Percentiles rank a stretch among this genome's conserved stretches.
Evolutionary conservation across 2,888 invertebrate species (phyloP).

Genomic region (Rhagium mordax): DNA sequence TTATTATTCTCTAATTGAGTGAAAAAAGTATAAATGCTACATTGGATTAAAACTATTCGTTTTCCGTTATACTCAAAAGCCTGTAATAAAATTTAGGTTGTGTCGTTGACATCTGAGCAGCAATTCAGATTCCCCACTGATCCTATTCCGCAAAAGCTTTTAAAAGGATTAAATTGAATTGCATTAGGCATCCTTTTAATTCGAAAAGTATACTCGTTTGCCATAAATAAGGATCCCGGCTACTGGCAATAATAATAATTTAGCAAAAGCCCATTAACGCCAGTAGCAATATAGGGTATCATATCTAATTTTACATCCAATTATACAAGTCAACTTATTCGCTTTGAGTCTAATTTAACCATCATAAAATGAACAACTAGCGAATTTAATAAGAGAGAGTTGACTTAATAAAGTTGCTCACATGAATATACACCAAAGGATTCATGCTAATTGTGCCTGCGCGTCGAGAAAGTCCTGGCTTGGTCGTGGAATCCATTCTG

Average conservation of each 20-base stretch:
- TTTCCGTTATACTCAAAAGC: no score
- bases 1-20: no score
- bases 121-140: no score
- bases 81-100: no score
- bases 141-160: neutral
- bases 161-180: neutral
- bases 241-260: conserved; percentile 25
- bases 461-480: neutral
- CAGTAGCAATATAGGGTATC: conserved; percentile 24
- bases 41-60: no score
- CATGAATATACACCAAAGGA: conserved; percentile 9
- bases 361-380: conserved; percentile 33
- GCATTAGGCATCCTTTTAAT: neutral
- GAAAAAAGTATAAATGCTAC: no score
- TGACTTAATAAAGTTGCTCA: conserved; percentile 25
- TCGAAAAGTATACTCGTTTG: neutral
- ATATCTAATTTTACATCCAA: conserved; percentile 37
- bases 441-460: conserved; percentile 19
- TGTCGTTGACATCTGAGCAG: no score
- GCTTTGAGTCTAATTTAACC: conserved; percentile 37
- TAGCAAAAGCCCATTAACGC: neutral
- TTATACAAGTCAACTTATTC: conserved; percentile 28
- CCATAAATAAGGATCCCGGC: conserved; percentile 12
- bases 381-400: conserved; percentile 21
- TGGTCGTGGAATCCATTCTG: conserved; percentile 1